Conservation (phyloP, 2,113 vertebrate species). For the Tenrec ecaudatus region DNA sequence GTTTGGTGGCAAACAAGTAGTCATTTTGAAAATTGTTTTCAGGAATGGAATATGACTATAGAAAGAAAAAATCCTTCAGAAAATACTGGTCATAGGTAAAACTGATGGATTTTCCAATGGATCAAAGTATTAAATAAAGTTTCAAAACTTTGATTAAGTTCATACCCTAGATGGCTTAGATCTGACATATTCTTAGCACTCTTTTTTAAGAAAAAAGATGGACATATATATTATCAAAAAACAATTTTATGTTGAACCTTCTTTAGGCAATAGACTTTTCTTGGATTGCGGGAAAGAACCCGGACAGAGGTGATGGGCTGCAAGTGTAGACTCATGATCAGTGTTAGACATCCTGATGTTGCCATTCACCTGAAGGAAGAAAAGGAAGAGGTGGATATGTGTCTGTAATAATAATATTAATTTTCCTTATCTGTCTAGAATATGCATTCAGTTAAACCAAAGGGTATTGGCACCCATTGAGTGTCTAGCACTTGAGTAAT, state of each 20-base stretch:
- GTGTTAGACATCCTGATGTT: neutral
- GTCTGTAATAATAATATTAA: neutral
- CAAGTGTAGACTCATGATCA: neutral
- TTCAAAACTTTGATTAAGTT: neutral
- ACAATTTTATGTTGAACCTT: neutral
- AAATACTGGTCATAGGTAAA: neutral
- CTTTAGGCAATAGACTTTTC: neutral
- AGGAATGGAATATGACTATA: constrained; percentile 5
- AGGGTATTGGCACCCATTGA: neutral
- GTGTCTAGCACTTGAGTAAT: neutral
- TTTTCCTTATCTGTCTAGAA: neutral
- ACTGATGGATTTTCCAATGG: neutral
- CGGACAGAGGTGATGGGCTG: neutral
- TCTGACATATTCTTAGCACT: neutral
- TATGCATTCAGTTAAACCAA: neutral
- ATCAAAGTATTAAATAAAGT: neutral
- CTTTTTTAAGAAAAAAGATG: neutral
- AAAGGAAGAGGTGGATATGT: neutral
- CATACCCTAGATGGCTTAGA: neutral
- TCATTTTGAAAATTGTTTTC: constrained; percentile 20
- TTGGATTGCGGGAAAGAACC: neutral
- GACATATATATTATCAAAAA: neutral
- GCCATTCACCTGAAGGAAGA: neutral
- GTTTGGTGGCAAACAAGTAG: neutral
- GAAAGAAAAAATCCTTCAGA: neutral